Evolutionary conservation across 2,797 vertebrate species (phyloP), one percentile per base, ranked within the genome.

Genomic region (Falco naumanni): DNA sequence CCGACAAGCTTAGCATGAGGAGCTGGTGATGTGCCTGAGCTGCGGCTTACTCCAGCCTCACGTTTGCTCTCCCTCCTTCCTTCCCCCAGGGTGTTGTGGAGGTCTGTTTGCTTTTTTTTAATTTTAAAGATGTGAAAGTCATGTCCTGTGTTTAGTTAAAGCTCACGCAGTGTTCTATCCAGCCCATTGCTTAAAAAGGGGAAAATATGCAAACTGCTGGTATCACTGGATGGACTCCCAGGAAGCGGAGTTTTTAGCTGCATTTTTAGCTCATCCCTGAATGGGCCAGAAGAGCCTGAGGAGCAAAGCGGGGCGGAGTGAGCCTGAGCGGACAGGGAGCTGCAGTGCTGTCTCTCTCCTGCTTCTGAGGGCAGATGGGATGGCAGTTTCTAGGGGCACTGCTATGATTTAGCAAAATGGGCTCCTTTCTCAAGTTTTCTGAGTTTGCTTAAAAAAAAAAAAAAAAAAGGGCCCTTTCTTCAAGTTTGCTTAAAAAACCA

Each of bases 101-200:
- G 41, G 37, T 29, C 26, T 57, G n/a, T 45, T 47, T 54, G 13
- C 19, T n/a, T 31, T 51, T 64, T 64, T 24, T 64, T 71, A 41
- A 54, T 72, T 22, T 65, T 5, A 3, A 31, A 87, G 65, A 84
- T 7, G 70, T 39, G 29, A 57, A 93, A 95, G 84, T 47, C 76
- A 60, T 0, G 1, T 94, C 90, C 74, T 51, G 82, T 85, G 94
- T 91, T 96, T 83, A 90, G 90, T 66, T 93, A 89, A 93, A 90
- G 86, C 92, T 97, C 88, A 69, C 0, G 2, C 61, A 12, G 2
- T 29, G 37, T 72, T 74, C 90, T 74, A 21, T 33, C 91, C 93
- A 91, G 76, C 75, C 11, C 84, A 71, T 91, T 94, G 84, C 97
- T 97, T 97, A 95, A 97, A 97, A 97, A 97, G 97, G 97, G 93